phyloP scores from a whole-genome alignment of 2,888 invertebrate genomes.

The Lasioglossum zephyrum region DNA sequence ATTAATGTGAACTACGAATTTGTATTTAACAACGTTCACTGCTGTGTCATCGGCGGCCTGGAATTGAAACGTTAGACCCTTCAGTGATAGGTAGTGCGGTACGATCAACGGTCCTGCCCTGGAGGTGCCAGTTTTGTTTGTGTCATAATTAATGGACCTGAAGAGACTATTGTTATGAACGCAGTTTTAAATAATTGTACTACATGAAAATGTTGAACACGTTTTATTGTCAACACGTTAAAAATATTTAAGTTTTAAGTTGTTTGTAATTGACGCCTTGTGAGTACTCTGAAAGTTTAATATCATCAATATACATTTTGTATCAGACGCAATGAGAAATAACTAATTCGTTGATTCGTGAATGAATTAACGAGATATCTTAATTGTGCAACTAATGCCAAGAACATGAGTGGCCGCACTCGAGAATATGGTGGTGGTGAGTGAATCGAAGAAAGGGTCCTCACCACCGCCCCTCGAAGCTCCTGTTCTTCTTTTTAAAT shows the following conservation, averaged over 20 bases:
- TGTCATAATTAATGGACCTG: background rate
- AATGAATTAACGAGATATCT: background rate
- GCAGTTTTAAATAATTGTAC: background rate
- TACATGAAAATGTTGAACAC: background rate
- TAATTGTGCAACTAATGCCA: background rate
- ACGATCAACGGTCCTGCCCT: background rate
- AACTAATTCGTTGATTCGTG: no score
- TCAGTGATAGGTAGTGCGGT: background rate
- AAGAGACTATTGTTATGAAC: background rate
- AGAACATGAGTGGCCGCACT: no score
- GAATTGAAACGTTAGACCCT: background rate
- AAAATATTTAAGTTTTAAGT: background rate
- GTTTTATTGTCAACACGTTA: background rate
- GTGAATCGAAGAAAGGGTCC: no score
- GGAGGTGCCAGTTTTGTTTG: background rate
- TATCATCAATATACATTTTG: no score
- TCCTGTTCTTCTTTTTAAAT: no score
- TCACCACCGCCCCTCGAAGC: no score
- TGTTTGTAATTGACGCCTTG: background rate
- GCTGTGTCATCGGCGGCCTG: constrained; percentile 12
- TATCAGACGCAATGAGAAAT: no score
- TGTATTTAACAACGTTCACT: background rate
- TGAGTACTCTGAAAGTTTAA: background rate
- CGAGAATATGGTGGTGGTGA: no score
- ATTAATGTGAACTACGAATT: background rate